These are phyloP conservation scores for Colinus virginianus DNA, from an alignment of 2,113 vertebrate genomes.

Conservation along the genomic window DNA sequence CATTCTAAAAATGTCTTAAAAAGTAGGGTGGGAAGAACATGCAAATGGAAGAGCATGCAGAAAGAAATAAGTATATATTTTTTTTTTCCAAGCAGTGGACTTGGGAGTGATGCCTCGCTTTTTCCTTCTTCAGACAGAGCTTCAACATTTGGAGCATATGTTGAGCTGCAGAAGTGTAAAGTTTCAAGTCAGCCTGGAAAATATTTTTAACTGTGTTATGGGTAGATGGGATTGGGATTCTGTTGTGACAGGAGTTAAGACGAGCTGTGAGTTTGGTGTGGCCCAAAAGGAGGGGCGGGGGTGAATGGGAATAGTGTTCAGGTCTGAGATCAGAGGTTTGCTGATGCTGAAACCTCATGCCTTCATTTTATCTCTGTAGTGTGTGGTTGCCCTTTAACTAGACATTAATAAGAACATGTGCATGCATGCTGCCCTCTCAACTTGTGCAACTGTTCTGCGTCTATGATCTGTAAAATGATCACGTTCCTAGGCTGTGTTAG, in stretches of 20 bases:
- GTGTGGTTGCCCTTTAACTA: not conserved
- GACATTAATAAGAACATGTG: not conserved
- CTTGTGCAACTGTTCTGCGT: not conserved
- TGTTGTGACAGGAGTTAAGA: not conserved
- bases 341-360: not conserved
- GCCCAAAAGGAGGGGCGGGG: not conserved
- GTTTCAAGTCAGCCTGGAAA: not conserved
- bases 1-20: not conserved
- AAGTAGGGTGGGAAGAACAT: not conserved
- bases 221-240: not conserved
- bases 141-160: not conserved
- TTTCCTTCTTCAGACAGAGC: not conserved
- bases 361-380: not conserved
- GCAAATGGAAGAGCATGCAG: not conserved
- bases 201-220: not conserved
- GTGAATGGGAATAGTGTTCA: not conserved
- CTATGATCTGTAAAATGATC: slow-evolving; percentile 19
- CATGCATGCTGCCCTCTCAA: not conserved
- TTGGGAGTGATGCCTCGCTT: not conserved
- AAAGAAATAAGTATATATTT: not conserved
- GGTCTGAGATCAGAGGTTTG: not conserved
- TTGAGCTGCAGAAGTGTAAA: not conserved
- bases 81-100: not conserved
- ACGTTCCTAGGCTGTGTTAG: not conserved
- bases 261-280: not conserved